Percentiles rank a stretch among this genome's conserved stretches.
Evolutionary conservation across 2,888 invertebrate species (phyloP).

Genomic region (Xanthorhoe designata): DNA sequence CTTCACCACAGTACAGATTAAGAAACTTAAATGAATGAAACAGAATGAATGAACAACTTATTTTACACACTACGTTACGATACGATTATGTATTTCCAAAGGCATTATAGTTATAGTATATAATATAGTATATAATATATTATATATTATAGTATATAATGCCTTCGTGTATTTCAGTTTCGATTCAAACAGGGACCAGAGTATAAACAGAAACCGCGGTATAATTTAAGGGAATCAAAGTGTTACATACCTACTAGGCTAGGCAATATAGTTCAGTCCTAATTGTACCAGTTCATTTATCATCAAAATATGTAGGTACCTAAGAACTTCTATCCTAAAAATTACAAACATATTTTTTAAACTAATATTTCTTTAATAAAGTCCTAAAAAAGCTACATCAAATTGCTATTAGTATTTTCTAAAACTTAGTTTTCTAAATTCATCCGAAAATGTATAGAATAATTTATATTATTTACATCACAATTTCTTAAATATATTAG

Average conservation of each 20-base stretch:
- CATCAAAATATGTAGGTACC: background rate
- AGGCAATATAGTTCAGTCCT: too few species aligned
- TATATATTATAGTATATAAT: too few species aligned
- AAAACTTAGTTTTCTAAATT: conserved; percentile 5
- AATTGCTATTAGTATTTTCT: conserved; percentile 1
- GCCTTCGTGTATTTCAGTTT: too few species aligned
- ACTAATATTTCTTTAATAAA: conserved; percentile 7
- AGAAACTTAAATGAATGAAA: background rate
- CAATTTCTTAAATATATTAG: background rate
- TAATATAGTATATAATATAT: too few species aligned
- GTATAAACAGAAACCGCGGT: too few species aligned
- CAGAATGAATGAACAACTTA: background rate
- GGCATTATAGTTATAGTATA: too few species aligned
- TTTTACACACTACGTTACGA: too few species aligned
- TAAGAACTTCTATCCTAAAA: background rate
- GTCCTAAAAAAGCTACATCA: background rate
- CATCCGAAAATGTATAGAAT: background rate
- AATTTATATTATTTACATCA: background rate
- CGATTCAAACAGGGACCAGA: too few species aligned
- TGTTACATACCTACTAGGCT: too few species aligned
- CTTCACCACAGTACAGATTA: conserved; percentile 11
- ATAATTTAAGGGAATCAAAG: too few species aligned
- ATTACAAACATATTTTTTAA: background rate
- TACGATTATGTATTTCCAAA: too few species aligned
- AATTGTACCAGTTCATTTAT: too few species aligned